phyloP scores from a whole-genome alignment of 1,140 invertebrate genomes.

The Babylonia areolata region DNA sequence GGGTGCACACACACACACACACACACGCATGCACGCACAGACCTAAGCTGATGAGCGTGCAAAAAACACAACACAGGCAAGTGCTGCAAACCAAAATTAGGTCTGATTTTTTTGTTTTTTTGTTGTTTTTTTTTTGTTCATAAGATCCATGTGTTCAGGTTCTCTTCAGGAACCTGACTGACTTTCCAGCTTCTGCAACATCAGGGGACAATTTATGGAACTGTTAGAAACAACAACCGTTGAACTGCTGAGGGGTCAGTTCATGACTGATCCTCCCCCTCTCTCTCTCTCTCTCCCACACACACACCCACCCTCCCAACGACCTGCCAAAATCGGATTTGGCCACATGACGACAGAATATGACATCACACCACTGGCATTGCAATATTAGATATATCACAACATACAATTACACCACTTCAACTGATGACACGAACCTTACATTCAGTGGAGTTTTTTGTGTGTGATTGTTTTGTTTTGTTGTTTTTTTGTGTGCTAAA shows the following conservation, averaged over 20 bases:
- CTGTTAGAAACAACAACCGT: slow-evolving; percentile 16
- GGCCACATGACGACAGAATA: neutral
- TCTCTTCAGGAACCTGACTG: neutral
- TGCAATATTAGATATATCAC: neutral
- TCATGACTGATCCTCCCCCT: too few relatives aligned
- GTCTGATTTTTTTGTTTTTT: neutral
- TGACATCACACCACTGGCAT: neutral
- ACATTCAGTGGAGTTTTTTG: too few relatives aligned
- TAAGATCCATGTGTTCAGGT: neutral
- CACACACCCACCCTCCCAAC: neutral
- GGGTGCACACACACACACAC: neutral
- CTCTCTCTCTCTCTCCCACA: too few relatives aligned
- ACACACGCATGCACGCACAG: neutral
- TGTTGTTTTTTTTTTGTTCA: neutral
- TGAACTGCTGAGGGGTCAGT: neutral
- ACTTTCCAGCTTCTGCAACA: neutral
- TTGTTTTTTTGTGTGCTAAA: too few relatives aligned
- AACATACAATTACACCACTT: too few relatives aligned
- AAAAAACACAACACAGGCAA: neutral
- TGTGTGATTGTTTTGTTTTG: too few relatives aligned
- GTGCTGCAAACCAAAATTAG: neutral
- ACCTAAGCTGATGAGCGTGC: neutral
- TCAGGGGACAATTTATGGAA: slow-evolving; percentile 27
- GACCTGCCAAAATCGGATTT: neutral
- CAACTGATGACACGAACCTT: too few relatives aligned